Evolutionary conservation across 1,140 invertebrate species (phyloP), one percentile per base, ranked within the genome.

Genomic region (Tenebrio molitor): DNA sequence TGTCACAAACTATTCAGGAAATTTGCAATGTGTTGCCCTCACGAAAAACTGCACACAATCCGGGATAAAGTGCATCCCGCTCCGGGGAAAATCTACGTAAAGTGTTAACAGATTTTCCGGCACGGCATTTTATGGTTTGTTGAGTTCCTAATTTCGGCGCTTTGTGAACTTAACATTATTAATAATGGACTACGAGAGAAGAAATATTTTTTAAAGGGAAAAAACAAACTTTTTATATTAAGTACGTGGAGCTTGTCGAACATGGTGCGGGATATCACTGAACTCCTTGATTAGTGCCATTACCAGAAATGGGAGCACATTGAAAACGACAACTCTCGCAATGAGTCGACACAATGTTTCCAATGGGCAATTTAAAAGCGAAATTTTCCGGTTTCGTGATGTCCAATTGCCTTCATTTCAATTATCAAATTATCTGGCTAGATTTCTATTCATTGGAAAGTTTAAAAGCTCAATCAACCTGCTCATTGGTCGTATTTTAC

Each of bases 81-180:
- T n/a, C n/a, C n/a, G n/a, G n/a, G n/a, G n/a, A n/a, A n/a, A n/a
- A n/a, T n/a, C 7, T 19, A 58, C 23, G 50, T 58, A 34, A 2
- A 25, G 23, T 8, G 23, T n/a, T 58, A n/a, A n/a, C n/a, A n/a
- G n/a, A n/a, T n/a, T n/a, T n/a, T n/a, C n/a, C n/a, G n/a, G n/a
- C n/a, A n/a, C n/a, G 50, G 29, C 50, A 58, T 58, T 58, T 58
- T 58, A 58, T 58, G 50, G 50, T 29, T 58, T 29, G 23, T 34
- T 58, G 50, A 58, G n/a, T 29, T 58, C 29, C 50, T 58, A 58
- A 58, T 58, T 58, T 34, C 12, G 15, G 50, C 21, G 19, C 50
- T 58, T 58, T 58, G 50, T 58, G 19, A 17, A 29, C 23, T 17
- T 58, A 58, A 58, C 15, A 29, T 14, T 58, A 58, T 58, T 58